Evolutionary conservation across 2,888 invertebrate genomes (phyloP).

Genomic region (Drosophila vallismaia): DNA sequence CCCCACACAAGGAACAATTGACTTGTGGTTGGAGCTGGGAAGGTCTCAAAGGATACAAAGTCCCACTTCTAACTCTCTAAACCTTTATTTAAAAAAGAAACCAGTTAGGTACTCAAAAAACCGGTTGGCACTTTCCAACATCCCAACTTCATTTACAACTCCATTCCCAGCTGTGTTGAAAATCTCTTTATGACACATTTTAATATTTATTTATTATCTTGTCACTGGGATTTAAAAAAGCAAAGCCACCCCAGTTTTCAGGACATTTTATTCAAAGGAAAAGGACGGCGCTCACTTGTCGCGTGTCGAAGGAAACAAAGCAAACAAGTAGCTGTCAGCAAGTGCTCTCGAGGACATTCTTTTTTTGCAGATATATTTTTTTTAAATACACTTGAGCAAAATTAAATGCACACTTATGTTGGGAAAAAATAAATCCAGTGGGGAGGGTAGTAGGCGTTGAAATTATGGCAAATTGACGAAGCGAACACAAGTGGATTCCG

Average conservation of each 20-base stretch:
- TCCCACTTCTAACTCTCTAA: neutral
- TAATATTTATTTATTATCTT: slow-evolving; percentile 83
- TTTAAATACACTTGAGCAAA: slow-evolving; percentile 71
- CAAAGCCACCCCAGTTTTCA: slow-evolving; percentile 59
- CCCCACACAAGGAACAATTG: neutral
- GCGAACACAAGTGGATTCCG: slow-evolving; percentile 64
- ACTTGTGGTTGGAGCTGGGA: neutral
- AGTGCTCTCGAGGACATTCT: slow-evolving; percentile 58
- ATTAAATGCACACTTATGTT: slow-evolving; percentile 73
- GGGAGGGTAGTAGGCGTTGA: slow-evolving; percentile 35
- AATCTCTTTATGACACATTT: slow-evolving; percentile 82
- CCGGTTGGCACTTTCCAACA: slow-evolving; percentile 4
- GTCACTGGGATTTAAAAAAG: slow-evolving; percentile 74
- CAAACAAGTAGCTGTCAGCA: slow-evolving; percentile 75
- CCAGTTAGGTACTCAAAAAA: neutral
- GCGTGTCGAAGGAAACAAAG: slow-evolving; percentile 51
- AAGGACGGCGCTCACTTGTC: slow-evolving; percentile 62
- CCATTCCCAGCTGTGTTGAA: slow-evolving; percentile 54
- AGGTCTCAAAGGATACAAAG: neutral
- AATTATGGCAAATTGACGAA: slow-evolving; percentile 59
- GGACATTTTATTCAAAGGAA: neutral
- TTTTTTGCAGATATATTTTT: slow-evolving; percentile 40
- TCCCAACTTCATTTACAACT: slow-evolving; percentile 11
- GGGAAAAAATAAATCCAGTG: slow-evolving; percentile 28
- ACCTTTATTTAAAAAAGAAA: neutral